Percentiles rank a stretch among this genome's conserved stretches.
Evolutionary conservation across 2,113 vertebrate genomes (phyloP).

Genomic region (Pavo muticus): DNA sequence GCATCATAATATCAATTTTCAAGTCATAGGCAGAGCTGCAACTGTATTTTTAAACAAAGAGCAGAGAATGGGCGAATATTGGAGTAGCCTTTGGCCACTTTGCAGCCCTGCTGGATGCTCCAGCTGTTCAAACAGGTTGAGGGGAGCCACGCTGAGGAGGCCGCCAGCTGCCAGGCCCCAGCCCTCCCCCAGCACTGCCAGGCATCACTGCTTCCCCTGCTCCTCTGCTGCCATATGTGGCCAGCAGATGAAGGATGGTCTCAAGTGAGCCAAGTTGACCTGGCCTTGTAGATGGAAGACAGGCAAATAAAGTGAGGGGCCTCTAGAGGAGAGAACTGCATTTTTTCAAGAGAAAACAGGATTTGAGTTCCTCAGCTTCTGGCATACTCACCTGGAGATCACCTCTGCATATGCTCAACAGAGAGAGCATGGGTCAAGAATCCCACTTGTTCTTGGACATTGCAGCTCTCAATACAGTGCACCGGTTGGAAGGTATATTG

Average conservation of each 20-base stretch:
- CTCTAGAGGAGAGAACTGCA: not conserved
- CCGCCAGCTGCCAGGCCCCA: constrained; percentile 16
- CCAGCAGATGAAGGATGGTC: not conserved
- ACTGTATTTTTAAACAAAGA: constrained; percentile 17
- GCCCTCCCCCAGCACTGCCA: not conserved
- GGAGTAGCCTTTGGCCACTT: constrained; percentile 15
- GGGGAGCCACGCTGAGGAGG: not conserved
- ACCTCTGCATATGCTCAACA: not conserved
- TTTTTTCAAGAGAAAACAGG: not conserved
- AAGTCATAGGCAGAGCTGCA: not conserved
- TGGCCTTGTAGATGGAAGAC: not conserved
- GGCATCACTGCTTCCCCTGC: fast-evolving
- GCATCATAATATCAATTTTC: not conserved
- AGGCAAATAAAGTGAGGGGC: not conserved
- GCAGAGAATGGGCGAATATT: not conserved
- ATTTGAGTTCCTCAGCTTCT: not conserved
- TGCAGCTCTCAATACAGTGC: not conserved
- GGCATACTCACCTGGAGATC: not conserved
- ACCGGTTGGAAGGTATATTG: not conserved
- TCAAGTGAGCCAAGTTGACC: not conserved
- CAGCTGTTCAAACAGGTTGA: constrained; percentile 61
- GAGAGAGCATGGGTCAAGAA: not conserved
- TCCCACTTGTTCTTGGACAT: not conserved
- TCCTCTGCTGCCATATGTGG: not conserved
- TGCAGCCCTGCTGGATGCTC: constrained; percentile 44